Evolutionary conservation across 2,888 invertebrate genomes (phyloP).

Genomic region (Eremobia ochroleuca): DNA sequence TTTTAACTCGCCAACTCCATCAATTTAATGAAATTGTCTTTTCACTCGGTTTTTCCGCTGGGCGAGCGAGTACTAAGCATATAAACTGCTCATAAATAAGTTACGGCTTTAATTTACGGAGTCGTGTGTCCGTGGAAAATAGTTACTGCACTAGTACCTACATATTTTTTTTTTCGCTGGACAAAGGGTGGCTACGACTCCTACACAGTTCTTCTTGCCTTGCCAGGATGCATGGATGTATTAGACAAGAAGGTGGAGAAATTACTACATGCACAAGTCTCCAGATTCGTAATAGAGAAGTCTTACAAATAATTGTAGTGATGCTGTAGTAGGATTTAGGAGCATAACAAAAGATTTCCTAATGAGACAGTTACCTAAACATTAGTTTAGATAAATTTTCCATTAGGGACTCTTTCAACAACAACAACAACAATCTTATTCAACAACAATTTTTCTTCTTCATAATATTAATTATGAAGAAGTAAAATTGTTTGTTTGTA

Average conservation of each 20-base stretch:
- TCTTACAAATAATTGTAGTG: no score
- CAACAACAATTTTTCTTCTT: no score
- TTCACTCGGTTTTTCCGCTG: constrained; percentile 43
- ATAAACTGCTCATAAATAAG: constrained; percentile 50
- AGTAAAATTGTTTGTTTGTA: not conserved
- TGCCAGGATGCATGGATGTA: not conserved
- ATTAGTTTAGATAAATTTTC: no score
- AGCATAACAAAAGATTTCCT: not conserved
- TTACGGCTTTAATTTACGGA: constrained; percentile 30
- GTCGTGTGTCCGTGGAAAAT: constrained; percentile 6
- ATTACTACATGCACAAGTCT: not conserved
- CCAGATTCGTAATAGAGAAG: not conserved
- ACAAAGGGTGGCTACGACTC: not conserved
- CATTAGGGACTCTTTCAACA: no score
- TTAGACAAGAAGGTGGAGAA: not conserved
- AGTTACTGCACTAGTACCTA: not conserved
- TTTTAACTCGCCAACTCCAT: constrained; percentile 56
- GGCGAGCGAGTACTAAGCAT: constrained; percentile 37
- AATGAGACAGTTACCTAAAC: not conserved
- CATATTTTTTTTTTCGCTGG: not conserved
- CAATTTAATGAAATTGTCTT: constrained; percentile 57
- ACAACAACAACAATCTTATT: no score
- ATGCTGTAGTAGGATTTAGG: not conserved
- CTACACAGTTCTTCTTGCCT: not conserved
- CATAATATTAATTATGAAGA: no score